Conservation (phyloP, 1,140 invertebrate species). For the Tetranychus cinnabarinus region DNA sequence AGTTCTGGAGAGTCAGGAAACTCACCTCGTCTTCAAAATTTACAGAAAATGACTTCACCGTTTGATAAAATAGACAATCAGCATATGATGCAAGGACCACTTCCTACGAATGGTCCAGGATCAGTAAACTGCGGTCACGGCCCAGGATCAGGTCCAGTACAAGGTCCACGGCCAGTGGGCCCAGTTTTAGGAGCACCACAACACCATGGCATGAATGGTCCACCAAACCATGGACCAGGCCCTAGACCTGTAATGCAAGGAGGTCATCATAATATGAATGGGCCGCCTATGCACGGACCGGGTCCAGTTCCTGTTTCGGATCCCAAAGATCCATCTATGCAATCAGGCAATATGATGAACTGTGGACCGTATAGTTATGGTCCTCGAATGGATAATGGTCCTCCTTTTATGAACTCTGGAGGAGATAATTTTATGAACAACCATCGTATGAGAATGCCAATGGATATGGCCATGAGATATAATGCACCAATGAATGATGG, state of each 20-base stretch:
- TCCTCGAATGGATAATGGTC: background rate
- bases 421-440: background rate
- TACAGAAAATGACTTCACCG: conserved; percentile 17
- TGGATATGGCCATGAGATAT: background rate
- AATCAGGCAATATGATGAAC: background rate
- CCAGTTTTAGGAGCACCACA: too few relatives aligned
- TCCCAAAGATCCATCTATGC: background rate
- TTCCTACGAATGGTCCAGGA: too few relatives aligned
- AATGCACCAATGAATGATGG: background rate
- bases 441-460: background rate
- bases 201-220: too few relatives aligned
- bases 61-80: conserved; percentile 9
- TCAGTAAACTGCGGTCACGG: too few relatives aligned
- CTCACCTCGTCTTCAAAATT: conserved; percentile 12
- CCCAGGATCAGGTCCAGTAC: too few relatives aligned
- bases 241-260: too few relatives aligned
- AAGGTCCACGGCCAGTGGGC: too few relatives aligned
- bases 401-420: background rate
- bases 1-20: background rate
- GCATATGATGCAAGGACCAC: too few relatives aligned
- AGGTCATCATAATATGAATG: too few relatives aligned
- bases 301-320: background rate
- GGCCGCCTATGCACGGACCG: too few relatives aligned
- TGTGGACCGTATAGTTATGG: background rate
- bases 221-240: too few relatives aligned